Evolutionary conservation across 2,888 invertebrate species (phyloP), one percentile per base, ranked within the genome.

Genomic region (Megaustenia siamemsis): DNA sequence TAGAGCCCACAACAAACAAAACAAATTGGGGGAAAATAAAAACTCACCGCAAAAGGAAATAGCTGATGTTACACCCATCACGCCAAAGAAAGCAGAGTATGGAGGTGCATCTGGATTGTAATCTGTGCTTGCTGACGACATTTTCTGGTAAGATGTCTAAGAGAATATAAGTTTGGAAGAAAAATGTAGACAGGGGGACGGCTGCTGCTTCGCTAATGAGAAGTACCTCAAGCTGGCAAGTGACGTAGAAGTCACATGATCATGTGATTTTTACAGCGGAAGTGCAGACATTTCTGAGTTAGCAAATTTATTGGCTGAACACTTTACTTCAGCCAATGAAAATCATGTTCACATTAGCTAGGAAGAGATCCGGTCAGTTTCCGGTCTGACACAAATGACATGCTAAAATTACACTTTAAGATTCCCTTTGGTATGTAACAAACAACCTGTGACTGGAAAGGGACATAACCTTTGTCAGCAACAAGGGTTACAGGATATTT

Each of bases 1-100:
- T 5, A 6, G 8, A 15, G 21, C 38, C 21, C 6, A 38, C 38
- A 38, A 68, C 15, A 21, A 35, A 35, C 18, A 15, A 38, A 15
- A 38, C 2, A 5, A 5, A 24, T 21, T 1, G 2, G 24, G 15
- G 12, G 21, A 79, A 32, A 32, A 35, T 56, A n/a, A 73, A 86
- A 63, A 96, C 98, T 97, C 96, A 99, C 98, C 97, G 96, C 98
- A 98, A 95, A 99, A 99, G 95, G 99, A 97, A 96, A 99, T 99
- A 93, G 99, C 99, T 93, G 99, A 97, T 94, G 99, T 97, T 94
- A 98, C 98, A 94, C 99, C 76, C 83, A 83, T 83, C 24, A 83
- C 83, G 21, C 83, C 83, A 83, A 83, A 83, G 49, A 83, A 83
- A 28, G 78, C n/a, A 38, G 83, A 35, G 35, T 83, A 83, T 8